A percentile compares a stretch with the other conserved stretches of the same genome.
Conservation (phyloP, 2,888 invertebrate species). For the Criorhina ranunculi region DNA sequence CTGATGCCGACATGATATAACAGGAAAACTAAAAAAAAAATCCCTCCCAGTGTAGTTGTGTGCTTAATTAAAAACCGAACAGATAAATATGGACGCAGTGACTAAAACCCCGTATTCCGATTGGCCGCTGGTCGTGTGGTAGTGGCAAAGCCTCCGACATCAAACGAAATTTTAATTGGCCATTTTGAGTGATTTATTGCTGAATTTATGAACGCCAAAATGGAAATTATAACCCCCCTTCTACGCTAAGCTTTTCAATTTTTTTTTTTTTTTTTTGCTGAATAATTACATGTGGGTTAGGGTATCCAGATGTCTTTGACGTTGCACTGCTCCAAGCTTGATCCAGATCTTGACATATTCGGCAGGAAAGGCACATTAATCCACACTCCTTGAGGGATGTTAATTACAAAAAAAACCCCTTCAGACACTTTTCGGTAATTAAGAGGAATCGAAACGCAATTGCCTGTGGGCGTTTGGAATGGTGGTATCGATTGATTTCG, state of each 20-base stretch:
- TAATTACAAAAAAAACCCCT: conserved; percentile 11
- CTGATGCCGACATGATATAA: conserved; percentile 62
- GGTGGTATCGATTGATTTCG: conserved; percentile 51
- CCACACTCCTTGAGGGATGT: conserved; percentile 54
- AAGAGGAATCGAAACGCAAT: conserved; percentile 69
- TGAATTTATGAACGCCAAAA: conserved; percentile 73
- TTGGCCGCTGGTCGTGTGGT: conserved; percentile 35
- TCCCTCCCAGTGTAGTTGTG: conserved; percentile 8
- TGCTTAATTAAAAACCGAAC: conserved; percentile 62
- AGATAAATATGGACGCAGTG: conserved; percentile 42
- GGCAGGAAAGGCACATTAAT: conserved; percentile 57
- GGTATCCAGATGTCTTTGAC: conserved; percentile 62
- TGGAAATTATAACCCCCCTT: conserved; percentile 61
- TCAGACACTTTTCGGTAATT: conserved; percentile 51
- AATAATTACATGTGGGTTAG: conserved; percentile 58
- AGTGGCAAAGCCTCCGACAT: conserved; percentile 39
- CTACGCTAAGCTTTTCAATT: not conserved
- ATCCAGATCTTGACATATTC: conserved; percentile 74
- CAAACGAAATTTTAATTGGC: conserved; percentile 77
- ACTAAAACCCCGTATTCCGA: conserved; percentile 45
- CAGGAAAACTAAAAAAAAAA: conserved; percentile 24
- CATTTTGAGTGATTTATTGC: conserved; percentile 77
- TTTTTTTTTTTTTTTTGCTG: conserved; percentile 28
- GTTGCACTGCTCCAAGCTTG: conserved; percentile 47
- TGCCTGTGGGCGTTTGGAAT: conserved; percentile 60